These are phyloP conservation scores for Cheilosia urbana DNA, from an alignment of 2,888 invertebrate species.

Conservation along the genomic window DNA sequence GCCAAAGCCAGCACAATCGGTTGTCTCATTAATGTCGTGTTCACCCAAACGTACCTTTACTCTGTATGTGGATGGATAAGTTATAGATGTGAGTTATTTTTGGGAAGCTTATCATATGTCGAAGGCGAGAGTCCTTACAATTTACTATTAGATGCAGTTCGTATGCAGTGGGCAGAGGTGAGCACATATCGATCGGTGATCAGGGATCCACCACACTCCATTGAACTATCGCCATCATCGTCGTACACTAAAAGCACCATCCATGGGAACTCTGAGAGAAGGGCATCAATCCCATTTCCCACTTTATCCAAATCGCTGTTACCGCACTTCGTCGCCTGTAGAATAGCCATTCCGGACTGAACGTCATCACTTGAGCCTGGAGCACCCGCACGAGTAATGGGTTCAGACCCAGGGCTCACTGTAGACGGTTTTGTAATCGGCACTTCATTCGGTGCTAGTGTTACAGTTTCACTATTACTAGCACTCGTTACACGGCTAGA, in stretches of 20 bases:
- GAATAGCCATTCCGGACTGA: conserved; percentile 45
- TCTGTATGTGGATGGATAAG: conserved; percentile 69
- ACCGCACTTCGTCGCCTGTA: conserved; percentile 84
- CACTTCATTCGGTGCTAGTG: background rate
- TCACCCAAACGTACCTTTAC: conserved; percentile 83
- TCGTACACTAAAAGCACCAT: conserved; percentile 88
- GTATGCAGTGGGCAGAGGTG: conserved; percentile 78
- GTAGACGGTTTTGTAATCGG: background rate
- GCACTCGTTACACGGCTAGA: background rate
- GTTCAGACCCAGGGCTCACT: background rate
- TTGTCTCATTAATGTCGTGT: conserved; percentile 79
- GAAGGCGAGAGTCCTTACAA: conserved; percentile 39
- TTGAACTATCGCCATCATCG: conserved; percentile 77
- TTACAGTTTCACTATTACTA: background rate
- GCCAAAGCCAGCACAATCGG: conserved; percentile 80
- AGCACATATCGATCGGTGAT: conserved; percentile 76
- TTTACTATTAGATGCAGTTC: background rate
- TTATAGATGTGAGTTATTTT: too few relatives aligned
- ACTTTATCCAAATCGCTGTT: conserved; percentile 85
- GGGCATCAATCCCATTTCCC: conserved; percentile 86
- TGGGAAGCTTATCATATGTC: background rate
- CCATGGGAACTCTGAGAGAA: conserved; percentile 88
- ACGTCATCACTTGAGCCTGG: background rate
- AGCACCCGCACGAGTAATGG: background rate
- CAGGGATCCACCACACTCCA: conserved; percentile 77